Evolutionary conservation across 1,140 invertebrate genomes (phyloP), one percentile per base, ranked within the genome.

Genomic region (Monomorium pharaonis): DNA sequence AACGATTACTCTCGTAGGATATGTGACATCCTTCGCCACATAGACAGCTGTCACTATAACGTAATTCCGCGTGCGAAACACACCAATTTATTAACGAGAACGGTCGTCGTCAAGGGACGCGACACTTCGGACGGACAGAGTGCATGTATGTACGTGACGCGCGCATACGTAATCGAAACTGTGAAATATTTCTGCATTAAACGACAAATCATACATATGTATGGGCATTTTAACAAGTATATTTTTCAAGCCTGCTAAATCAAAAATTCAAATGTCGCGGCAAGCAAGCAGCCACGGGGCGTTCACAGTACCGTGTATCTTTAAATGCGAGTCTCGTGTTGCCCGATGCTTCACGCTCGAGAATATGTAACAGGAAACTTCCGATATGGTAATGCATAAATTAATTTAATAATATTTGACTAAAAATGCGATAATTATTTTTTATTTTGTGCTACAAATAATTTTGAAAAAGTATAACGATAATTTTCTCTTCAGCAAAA

Each of bases 31-130:
- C 18, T 51, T 60, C n/a, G n/a, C 67, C 47, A 9, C 30, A 37
- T 69, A 51, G 75, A 74, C 60, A 87, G 67, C 72, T 80, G 58
- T 78, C 49, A 69, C 33, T 27, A 58, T 89, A 84, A 89, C 37
- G 21, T 78, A 60, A 74, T 89, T 87, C 27, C 10, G 21, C 30
- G 27, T 30, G 80, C 21, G 72, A 88, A 89, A 89, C 80, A 62
- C 16, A 18, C 33, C 58, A 80, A 88, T 85, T 87, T 83, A 89
- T 86, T 75, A 87, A 70, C 70, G 80, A 56, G 51, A 7, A 62
- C 47, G 12, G 6, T 63, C 33, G 72, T 24, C 21, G 51, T 4
- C 78, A 24, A 42, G 67, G 18, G 24, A 56, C 16, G 33, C n/a
- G n/a, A 83, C 5, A 54, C 42, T 75, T 75, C 27, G 78, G 12